Conservation (phyloP, 2,113 vertebrate genomes). For the Heterotilapia buettikoferi region DNA sequence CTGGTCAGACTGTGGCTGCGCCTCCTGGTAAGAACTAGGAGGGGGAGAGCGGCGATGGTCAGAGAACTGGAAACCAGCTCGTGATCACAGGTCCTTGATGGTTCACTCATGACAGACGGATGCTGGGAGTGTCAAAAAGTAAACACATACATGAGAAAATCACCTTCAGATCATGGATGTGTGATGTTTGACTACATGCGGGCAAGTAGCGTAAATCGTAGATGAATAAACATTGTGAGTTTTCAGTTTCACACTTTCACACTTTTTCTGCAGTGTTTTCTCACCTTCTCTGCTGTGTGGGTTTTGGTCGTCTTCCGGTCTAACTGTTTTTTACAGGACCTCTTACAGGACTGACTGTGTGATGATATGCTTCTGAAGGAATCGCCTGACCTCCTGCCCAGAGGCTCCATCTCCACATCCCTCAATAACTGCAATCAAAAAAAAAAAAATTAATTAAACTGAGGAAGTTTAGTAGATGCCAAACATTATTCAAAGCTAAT, state of each 20-base stretch:
- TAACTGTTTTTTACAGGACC: slow-evolving; percentile 23
- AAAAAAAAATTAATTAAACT: not conserved
- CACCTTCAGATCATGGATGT: not conserved
- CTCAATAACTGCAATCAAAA: slow-evolving; percentile 37
- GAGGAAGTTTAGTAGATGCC: not conserved
- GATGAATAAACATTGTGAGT: not conserved
- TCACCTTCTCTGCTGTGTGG: slow-evolving; percentile 43
- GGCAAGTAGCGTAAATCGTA: not conserved
- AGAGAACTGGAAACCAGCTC: slow-evolving; percentile 56
- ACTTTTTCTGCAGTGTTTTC: not conserved
- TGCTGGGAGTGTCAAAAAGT: slow-evolving; percentile 3
- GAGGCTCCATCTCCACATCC: slow-evolving; percentile 52
- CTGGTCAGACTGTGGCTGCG: slow-evolving; percentile 46
- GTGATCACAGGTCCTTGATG: slow-evolving; percentile 37
- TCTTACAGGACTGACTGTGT: slow-evolving; percentile 15
- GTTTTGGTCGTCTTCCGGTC: slow-evolving; percentile 6
- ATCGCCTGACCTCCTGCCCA: slow-evolving; percentile 16
- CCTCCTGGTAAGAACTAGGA: slow-evolving; percentile 48
- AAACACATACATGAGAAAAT: not conserved
- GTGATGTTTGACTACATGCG: not conserved
- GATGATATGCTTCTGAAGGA: slow-evolving; percentile 40
- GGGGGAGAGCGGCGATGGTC: slow-evolving; percentile 48
- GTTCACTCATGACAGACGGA: slow-evolving; percentile 10
- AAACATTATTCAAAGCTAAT: not conserved
- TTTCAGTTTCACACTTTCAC: not conserved